phyloP scores from a whole-genome alignment of 23 tunicate species.

The Styela plicata region DNA sequence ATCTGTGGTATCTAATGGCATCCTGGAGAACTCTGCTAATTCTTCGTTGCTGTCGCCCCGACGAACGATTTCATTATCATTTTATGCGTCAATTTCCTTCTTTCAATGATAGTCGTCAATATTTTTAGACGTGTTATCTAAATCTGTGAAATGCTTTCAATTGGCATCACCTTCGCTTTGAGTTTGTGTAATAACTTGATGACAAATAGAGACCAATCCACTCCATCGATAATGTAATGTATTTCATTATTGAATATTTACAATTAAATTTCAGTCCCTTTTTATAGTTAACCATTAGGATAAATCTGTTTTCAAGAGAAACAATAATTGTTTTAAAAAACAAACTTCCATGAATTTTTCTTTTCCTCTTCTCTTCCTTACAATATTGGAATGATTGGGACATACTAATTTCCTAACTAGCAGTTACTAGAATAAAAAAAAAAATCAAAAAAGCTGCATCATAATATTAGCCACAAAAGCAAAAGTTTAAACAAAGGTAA shows the following conservation, averaged over 20 bases:
- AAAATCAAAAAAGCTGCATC: too few species aligned
- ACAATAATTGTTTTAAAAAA: too few species aligned
- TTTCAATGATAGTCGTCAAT: neutral
- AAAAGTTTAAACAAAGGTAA: too few species aligned
- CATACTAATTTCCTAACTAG: too few species aligned
- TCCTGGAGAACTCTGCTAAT: neutral
- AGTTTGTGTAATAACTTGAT: conserved; percentile 6
- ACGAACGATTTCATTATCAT: neutral
- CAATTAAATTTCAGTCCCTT: too few species aligned
- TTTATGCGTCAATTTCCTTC: neutral
- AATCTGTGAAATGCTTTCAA: neutral
- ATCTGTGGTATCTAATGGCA: conserved; percentile 1
- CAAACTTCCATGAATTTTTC: too few species aligned
- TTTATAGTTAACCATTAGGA: too few species aligned
- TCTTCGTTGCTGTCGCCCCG: neutral
- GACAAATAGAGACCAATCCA: conserved; percentile 22
- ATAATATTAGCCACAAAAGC: too few species aligned
- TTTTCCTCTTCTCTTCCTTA: too few species aligned
- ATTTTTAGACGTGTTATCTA: neutral
- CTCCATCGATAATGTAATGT: neutral
- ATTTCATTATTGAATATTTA: conserved; percentile 1
- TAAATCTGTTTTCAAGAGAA: too few species aligned
- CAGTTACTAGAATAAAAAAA: too few species aligned
- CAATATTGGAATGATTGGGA: too few species aligned
- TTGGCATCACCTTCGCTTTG: conserved; percentile 1